phyloP scores from a whole-genome alignment of 2,797 vertebrate genomes.

The Coccyzus lansbergi region DNA sequence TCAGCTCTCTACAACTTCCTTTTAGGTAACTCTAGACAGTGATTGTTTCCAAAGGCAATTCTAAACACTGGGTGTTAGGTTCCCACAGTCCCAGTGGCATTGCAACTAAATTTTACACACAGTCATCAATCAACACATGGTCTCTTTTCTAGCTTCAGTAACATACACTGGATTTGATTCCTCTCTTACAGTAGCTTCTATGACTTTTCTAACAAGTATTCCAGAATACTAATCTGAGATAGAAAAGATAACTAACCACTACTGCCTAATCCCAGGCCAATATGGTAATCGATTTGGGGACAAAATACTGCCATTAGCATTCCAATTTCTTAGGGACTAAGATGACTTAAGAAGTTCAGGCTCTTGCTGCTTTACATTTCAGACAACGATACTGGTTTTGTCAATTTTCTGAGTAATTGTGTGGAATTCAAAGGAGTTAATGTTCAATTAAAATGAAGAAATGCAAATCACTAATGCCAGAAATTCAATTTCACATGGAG shows the following conservation, averaged over 20 bases:
- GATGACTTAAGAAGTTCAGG: not conserved
- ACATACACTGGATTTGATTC: not conserved
- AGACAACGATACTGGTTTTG: not conserved
- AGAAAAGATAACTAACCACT: not conserved
- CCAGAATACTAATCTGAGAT: not conserved
- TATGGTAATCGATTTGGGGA: not conserved
- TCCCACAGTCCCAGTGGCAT: not conserved
- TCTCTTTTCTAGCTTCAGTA: not conserved
- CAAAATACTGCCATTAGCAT: not conserved
- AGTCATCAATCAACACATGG: not conserved
- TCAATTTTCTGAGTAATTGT: not conserved
- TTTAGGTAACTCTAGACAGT: too few species aligned
- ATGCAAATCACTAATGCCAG: not conserved
- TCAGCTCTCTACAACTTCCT: too few species aligned
- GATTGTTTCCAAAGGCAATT: not conserved
- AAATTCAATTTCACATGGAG: not conserved
- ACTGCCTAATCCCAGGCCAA: not conserved
- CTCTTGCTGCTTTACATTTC: not conserved
- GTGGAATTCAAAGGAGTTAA: not conserved
- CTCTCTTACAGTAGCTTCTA: not conserved
- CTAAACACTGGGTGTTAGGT: not conserved
- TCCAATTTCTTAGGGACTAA: not conserved
- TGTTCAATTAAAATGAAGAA: not conserved
- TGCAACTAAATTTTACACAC: not conserved
- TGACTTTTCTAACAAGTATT: not conserved